Percentiles rank a stretch among this genome's conserved stretches.
phyloP scores from a whole-genome alignment of 2,113 vertebrate genomes.

The Forbesichthys agassizii region DNA sequence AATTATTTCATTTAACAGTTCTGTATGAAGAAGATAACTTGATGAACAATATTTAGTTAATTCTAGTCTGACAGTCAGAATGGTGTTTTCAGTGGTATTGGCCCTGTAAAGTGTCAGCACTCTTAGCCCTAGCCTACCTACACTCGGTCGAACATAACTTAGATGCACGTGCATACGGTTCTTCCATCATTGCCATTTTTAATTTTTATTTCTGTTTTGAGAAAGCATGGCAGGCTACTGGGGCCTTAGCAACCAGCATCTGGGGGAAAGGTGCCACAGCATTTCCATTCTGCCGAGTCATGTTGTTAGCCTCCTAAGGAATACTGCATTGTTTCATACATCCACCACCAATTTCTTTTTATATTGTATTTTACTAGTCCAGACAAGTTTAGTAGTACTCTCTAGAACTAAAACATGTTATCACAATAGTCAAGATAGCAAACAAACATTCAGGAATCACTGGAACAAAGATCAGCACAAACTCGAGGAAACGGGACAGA shows the following conservation, averaged over 20 bases:
- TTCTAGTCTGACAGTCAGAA: too few relatives aligned
- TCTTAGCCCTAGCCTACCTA: background rate
- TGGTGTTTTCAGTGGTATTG: too few relatives aligned
- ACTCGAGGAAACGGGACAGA: background rate
- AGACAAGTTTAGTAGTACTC: too few relatives aligned
- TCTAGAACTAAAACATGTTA: background rate
- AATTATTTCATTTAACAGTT: too few relatives aligned
- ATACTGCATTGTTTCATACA: background rate
- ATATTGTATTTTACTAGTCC: background rate
- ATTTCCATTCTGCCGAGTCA: constrained; percentile 49
- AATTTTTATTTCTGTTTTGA: constrained; percentile 61
- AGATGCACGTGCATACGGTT: background rate
- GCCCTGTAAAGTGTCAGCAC: too few relatives aligned
- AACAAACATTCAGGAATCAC: background rate
- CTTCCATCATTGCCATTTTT: constrained; percentile 17
- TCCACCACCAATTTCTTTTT: too few relatives aligned
- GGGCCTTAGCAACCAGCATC: constrained; percentile 54
- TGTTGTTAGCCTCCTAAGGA: constrained; percentile 15
- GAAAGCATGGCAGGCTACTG: constrained; percentile 30
- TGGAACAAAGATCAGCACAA: background rate
- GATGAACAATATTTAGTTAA: too few relatives aligned
- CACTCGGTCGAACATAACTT: constrained; percentile 8
- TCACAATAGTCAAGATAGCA: background rate
- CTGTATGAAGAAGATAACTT: too few relatives aligned
- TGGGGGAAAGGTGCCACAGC: constrained; percentile 41